Conservation (phyloP, 2,113 vertebrate genomes). For the Okapia johnstoni region DNA sequence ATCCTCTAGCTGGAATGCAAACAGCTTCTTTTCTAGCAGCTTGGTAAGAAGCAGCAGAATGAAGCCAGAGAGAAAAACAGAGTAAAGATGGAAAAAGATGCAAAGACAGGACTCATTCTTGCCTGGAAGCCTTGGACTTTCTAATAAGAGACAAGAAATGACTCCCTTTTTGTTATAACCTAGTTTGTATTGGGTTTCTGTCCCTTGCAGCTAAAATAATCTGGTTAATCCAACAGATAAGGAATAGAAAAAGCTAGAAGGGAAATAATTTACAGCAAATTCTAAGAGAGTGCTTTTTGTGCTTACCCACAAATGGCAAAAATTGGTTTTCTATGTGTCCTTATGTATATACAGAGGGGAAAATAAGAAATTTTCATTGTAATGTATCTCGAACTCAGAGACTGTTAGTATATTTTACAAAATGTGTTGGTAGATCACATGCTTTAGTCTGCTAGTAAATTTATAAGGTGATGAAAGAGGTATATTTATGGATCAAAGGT, state of each 20-base stretch:
- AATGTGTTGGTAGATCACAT: not conserved
- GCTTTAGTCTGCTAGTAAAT: not conserved
- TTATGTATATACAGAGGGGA: not conserved
- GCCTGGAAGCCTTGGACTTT: not conserved
- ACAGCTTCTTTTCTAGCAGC: not conserved
- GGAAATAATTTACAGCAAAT: constrained; percentile 3
- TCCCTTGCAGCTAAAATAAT: constrained; percentile 18
- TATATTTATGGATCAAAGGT: constrained; percentile 1
- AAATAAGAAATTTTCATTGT: not conserved
- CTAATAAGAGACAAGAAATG: not conserved
- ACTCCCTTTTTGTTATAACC: not conserved
- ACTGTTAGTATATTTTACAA: not conserved
- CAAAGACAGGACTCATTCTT: not conserved
- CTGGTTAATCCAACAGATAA: constrained; percentile 30
- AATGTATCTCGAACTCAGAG: not conserved
- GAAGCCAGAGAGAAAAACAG: constrained; percentile 4
- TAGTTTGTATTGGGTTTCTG: constrained; percentile 33
- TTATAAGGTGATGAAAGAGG: not conserved
- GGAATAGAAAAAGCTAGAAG: not conserved
- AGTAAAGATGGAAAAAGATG: not conserved
- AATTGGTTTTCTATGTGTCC: not conserved
- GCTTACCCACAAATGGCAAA: not conserved
- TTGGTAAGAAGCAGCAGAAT: not conserved
- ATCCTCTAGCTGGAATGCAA: not conserved
- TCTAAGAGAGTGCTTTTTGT: not conserved